phyloP scores from a whole-genome alignment of 1,140 invertebrate species.

The Patella vulgata region DNA sequence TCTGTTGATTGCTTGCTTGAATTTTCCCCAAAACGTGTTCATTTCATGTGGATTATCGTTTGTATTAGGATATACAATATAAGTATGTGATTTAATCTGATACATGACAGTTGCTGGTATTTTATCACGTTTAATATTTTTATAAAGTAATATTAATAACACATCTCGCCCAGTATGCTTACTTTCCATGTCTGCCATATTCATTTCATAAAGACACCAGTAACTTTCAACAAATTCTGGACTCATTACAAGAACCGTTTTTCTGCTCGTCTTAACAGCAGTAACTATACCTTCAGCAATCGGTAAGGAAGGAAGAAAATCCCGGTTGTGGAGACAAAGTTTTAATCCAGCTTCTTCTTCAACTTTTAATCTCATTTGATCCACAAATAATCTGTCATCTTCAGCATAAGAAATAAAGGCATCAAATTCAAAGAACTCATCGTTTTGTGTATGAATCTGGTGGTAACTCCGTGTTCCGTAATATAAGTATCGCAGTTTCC shows the following conservation, averaged over 20 bases:
- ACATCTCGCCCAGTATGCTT: slow-evolving; percentile 29
- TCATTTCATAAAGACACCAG: slow-evolving; percentile 74
- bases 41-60: no score
- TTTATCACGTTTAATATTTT: no score
- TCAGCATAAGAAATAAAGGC: slow-evolving; percentile 48
- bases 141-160: no score
- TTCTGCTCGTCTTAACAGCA: no score
- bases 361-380: not conserved
- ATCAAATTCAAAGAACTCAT: slow-evolving; percentile 28
- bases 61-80: no score
- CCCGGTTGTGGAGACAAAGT: slow-evolving; percentile 19
- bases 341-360: not conserved
- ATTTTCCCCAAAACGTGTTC: no score
- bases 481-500: slow-evolving; percentile 46
- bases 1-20: no score
- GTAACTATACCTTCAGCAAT: slow-evolving; percentile 73
- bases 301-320: slow-evolving; percentile 17
- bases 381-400: slow-evolving; percentile 20
- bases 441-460: slow-evolving; percentile 11
- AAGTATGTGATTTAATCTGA: no score
- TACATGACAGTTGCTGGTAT: no score
- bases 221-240: slow-evolving; percentile 73
- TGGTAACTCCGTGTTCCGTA: slow-evolving; percentile 32
- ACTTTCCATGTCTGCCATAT: slow-evolving; percentile 32
- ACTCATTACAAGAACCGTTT: slow-evolving; percentile 72